A percentile compares a stretch with the other conserved stretches of the same genome.
phyloP scores from a whole-genome alignment of 2,113 vertebrate species.

The Peromyscus californicus region DNA sequence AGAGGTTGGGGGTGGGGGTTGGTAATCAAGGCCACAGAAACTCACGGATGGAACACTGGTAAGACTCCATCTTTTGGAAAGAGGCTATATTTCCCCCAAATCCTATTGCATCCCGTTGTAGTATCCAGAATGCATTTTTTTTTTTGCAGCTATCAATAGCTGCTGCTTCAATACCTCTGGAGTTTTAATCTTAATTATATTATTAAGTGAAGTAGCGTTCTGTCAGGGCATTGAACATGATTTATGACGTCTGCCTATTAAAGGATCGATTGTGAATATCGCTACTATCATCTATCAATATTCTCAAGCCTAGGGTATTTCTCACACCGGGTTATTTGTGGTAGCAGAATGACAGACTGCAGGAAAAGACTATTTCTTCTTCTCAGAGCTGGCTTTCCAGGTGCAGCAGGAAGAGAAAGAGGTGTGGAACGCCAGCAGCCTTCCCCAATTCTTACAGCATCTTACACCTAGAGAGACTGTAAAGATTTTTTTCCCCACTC shows the following conservation, averaged over 20 bases:
- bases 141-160: slow-evolving; percentile 64
- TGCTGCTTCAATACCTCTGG: slow-evolving; percentile 79
- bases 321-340: slow-evolving; percentile 42
- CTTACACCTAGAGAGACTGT: background rate
- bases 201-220: slow-evolving; percentile 86
- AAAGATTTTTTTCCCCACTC: background rate
- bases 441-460: background rate
- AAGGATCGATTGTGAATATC: slow-evolving; percentile 83
- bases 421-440: background rate
- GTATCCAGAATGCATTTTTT: slow-evolving; percentile 64
- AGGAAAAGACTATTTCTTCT: slow-evolving; percentile 78
- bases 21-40: background rate
- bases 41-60: background rate
- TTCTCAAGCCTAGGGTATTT: slow-evolving; percentile 11
- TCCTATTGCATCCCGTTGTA: background rate
- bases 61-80: background rate
- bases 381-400: background rate
- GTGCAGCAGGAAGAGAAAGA: background rate
- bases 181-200: slow-evolving; percentile 89
- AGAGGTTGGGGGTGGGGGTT: fast-evolving
- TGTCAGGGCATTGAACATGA: slow-evolving; percentile 79
- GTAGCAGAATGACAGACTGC: slow-evolving; percentile 75
- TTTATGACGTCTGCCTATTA: slow-evolving; percentile 79
- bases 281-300: slow-evolving; percentile 82
- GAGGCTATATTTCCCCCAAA: background rate